These are phyloP conservation scores for Mobula hypostoma DNA, from an alignment of 2,113 vertebrate genomes.

Conservation along the genomic window DNA sequence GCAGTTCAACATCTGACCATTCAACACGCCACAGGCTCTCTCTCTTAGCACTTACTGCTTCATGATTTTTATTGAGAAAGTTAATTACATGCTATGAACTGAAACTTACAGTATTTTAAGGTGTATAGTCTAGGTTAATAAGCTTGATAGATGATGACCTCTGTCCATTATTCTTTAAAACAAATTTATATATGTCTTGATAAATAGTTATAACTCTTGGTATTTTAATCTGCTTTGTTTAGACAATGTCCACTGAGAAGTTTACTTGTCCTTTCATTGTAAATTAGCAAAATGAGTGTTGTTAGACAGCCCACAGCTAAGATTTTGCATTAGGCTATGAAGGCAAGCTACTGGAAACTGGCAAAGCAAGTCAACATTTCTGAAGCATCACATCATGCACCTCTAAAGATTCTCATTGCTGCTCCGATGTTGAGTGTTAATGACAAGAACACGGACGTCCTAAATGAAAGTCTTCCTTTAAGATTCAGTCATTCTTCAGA, in stretches of 20 bases:
- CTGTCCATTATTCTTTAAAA: neutral
- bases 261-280: neutral
- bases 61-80: neutral
- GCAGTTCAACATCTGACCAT: too few relatives aligned
- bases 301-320: neutral
- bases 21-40: too few relatives aligned
- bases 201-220: neutral
- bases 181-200: neutral
- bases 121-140: neutral
- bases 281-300: neutral
- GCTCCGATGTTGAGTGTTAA: neutral
- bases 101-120: conserved; percentile 8
- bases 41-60: neutral
- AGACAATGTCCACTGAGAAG: neutral
- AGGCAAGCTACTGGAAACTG: conserved; percentile 31
- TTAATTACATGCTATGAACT: neutral
- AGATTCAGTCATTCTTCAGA: conserved; percentile 32
- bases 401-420: conserved; percentile 1
- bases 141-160: neutral
- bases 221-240: too few relatives aligned
- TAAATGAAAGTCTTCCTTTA: conserved; percentile 28
- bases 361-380: conserved; percentile 30
- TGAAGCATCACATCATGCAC: conserved; percentile 33
- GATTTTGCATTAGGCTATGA: neutral
- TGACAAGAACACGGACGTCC: conserved; percentile 4